A percentile compares a stretch with the other conserved stretches of the same genome.
Conservation (phyloP, 2,888 invertebrate genomes). For the Nyleta sp. region DNA sequence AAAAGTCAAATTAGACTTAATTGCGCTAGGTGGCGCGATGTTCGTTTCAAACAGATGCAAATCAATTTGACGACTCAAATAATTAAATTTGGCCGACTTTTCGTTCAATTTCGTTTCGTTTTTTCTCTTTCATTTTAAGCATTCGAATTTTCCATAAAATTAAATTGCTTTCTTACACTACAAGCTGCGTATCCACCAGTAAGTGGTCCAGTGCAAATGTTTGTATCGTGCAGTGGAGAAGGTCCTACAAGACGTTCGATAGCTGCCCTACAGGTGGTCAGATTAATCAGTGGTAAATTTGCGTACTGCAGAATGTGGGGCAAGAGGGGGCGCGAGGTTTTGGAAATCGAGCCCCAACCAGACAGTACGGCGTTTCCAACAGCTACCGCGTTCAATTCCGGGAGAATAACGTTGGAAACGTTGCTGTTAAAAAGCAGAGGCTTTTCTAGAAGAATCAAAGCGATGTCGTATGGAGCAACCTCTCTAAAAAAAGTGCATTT, state of each 20-base stretch:
- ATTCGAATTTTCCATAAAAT: neutral
- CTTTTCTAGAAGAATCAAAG: slow-evolving; percentile 81
- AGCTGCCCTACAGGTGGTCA: slow-evolving; percentile 68
- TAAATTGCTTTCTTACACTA: slow-evolving; percentile 49
- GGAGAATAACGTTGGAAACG: slow-evolving; percentile 79
- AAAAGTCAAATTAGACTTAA: too few species aligned
- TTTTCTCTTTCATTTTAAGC: too few species aligned
- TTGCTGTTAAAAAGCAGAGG: slow-evolving; percentile 75
- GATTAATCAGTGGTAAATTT: slow-evolving; percentile 72
- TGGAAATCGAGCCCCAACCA: slow-evolving; percentile 83
- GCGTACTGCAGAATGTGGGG: slow-evolving; percentile 77
- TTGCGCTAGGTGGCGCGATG: too few species aligned
- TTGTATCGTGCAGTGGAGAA: slow-evolving; percentile 67
- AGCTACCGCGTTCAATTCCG: slow-evolving; percentile 71
- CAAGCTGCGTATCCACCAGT: slow-evolving; percentile 59
- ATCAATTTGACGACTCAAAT: too few species aligned
- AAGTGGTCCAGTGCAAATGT: slow-evolving; percentile 73
- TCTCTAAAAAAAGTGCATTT: slow-evolving; percentile 68
- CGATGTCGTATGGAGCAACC: slow-evolving; percentile 83
- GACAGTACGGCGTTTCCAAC: slow-evolving; percentile 78
- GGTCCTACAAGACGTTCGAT: slow-evolving; percentile 68
- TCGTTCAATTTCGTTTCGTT: too few species aligned
- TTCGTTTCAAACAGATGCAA: too few species aligned
- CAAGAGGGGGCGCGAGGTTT: slow-evolving; percentile 61
- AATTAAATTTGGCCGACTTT: too few species aligned